Base-by-base conservation (phyloP, 2,113 vertebrate species). In the Orthonyx spaldingii region DNA sequence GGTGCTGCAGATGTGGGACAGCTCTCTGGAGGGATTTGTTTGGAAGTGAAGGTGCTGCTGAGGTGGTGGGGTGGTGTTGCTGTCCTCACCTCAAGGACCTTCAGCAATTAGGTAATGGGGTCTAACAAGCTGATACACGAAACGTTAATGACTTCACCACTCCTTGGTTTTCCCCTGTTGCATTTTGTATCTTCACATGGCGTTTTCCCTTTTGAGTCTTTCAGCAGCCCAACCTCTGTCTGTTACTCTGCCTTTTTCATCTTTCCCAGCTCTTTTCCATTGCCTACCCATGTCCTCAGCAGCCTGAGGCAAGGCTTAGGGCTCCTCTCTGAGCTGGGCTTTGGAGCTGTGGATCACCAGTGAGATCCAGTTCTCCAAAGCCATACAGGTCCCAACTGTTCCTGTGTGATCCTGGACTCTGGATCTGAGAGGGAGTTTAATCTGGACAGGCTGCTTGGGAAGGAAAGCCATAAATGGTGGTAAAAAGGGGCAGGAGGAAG, bases 151-250 rank as follows among this genome's bases (percentile, higher is more conserved):
- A 46, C 46, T 80, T 66, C 30, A 42, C 32, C 33, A 8, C 56
- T 86, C 23, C 28, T 13, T 56, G 9, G 19, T 84, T 71, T 71
- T 22, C 9, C 52, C 9, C 47, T 19, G 5, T 50, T 60, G 26
- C 4, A 3, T 57, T 79, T 75, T 65, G 7, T 46, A 13, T 3
- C 1, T 68, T 84, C 44, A 10, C 1, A 0, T 3, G 2, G 9
- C 65, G 41, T 39, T 76, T 76, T 37, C 44, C 27, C 6, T 82
- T 74, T 22, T 21, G 30, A 64, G 33, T n/a, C 52, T 35, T 86
- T 59, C 44, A 52, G 44, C 39, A 71, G 37, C 33, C 55, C 44
- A 2, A 2, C 42, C 35, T 57, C 32, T 46, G 44, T 17, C n/a
- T 65, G 37, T 46, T 68, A 23, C 13, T 77, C 69, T 1, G 0